Conservation (phyloP, 2,797 vertebrate species). For the Cossypha polioptera region DNA sequence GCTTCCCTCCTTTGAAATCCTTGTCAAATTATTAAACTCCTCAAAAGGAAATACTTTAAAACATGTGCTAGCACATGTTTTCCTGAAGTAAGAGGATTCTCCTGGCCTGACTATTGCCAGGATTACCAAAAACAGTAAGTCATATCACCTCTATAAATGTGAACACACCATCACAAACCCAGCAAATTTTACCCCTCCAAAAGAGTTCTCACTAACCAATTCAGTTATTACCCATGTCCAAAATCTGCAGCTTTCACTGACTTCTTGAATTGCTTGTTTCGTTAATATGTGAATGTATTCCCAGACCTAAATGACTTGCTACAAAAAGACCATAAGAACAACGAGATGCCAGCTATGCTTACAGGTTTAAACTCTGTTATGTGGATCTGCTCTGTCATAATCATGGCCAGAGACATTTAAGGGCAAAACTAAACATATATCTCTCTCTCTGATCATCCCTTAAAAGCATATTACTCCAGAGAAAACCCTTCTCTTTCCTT, state of each 20-base stretch:
- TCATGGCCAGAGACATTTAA: background rate
- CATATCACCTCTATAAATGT: background rate
- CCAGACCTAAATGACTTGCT: background rate
- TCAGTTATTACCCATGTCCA: background rate
- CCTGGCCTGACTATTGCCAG: background rate
- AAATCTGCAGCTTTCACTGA: background rate
- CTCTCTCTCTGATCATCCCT: background rate
- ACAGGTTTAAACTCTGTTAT: background rate
- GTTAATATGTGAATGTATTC: rapidly evolving
- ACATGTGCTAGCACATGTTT: background rate
- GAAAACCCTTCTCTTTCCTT: background rate
- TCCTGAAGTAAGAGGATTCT: background rate
- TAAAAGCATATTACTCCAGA: background rate
- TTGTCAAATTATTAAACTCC: background rate
- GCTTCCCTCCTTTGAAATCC: background rate
- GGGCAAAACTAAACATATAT: background rate
- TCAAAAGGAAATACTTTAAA: background rate
- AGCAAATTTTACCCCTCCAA: background rate
- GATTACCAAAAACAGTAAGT: background rate
- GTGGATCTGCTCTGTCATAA: background rate
- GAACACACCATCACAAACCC: background rate
- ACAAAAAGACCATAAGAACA: background rate
- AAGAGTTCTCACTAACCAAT: background rate
- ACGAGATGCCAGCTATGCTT: background rate
- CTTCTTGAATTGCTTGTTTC: background rate